Evolutionary conservation across 2,113 vertebrate species (phyloP).

Genomic region (Melanerpes formicivorus): DNA sequence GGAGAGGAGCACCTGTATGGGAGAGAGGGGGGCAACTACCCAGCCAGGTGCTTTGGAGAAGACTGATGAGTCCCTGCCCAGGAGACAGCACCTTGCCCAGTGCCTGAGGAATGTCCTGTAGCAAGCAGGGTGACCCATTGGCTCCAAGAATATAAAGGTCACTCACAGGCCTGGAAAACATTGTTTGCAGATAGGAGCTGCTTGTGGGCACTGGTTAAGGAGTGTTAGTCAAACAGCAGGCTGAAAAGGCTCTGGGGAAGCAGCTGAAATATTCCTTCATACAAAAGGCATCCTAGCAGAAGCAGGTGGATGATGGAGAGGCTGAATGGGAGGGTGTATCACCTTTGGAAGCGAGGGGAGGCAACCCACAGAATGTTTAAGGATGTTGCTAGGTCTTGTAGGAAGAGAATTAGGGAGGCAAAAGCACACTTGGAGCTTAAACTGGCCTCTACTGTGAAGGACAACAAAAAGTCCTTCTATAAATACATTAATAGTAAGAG

Average conservation of each 20-base stretch:
- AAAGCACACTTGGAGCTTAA: too few species aligned
- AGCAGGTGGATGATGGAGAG: not conserved
- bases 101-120: not conserved
- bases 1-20: not conserved
- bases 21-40: not conserved
- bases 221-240: conserved; percentile 19
- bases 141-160: conserved; percentile 10
- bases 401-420: too few species aligned
- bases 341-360: too few species aligned
- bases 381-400: too few species aligned
- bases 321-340: not conserved
- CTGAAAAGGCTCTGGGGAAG: conserved; percentile 25
- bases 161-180: not conserved
- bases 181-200: not conserved
- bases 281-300: conserved; percentile 18
- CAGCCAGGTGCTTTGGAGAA: not conserved
- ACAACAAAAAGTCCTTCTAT: too few species aligned
- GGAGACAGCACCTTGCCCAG: not conserved
- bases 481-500: too few species aligned
- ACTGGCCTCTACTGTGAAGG: too few species aligned
- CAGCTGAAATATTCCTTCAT: conserved; percentile 40
- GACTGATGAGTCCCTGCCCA: not conserved
- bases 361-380: too few species aligned
- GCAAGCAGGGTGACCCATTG: not conserved
- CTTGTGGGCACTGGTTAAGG: conserved; percentile 4